phyloP scores from a whole-genome alignment of 2,888 invertebrate genomes.

The Prosapia bicincta region DNA sequence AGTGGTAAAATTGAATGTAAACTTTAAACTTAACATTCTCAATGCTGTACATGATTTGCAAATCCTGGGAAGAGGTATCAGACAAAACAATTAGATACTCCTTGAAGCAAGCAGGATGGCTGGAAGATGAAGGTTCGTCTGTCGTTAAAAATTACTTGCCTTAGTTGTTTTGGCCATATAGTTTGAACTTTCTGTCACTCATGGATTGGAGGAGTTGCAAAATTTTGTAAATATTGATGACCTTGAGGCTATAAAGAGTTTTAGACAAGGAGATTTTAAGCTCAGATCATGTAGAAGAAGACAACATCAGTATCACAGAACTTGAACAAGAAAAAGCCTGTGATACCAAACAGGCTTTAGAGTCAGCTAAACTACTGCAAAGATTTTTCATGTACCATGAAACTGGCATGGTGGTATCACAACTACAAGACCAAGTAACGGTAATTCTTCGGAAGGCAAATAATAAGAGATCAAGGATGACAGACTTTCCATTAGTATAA shows the following conservation, averaged over 20 bases:
- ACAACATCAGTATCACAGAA: slow-evolving; percentile 8
- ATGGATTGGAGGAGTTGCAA: background rate
- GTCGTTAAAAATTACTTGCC: background rate
- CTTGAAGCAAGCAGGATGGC: slow-evolving; percentile 4
- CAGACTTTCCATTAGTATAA: no score
- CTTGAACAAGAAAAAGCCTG: background rate
- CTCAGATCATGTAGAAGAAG: background rate
- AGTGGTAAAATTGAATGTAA: background rate
- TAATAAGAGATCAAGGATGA: no score
- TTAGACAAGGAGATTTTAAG: slow-evolving; percentile 6
- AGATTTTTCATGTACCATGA: background rate
- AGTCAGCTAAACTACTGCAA: background rate
- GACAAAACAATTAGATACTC: slow-evolving; percentile 6
- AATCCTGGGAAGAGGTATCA: background rate
- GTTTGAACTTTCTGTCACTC: no score
- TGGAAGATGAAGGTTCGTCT: background rate
- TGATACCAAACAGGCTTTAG: background rate
- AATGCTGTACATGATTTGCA: slow-evolving; percentile 1
- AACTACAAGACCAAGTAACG: background rate
- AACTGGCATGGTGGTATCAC: background rate
- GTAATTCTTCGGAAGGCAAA: background rate
- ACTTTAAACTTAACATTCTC: background rate
- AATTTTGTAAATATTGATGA: background rate
- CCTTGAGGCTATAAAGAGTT: slow-evolving; percentile 2
- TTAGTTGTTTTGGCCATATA: no score